Evolutionary conservation across 53 echinoderm and acorn worm species (phyloP).

Genomic region (Stichopus horrens): DNA sequence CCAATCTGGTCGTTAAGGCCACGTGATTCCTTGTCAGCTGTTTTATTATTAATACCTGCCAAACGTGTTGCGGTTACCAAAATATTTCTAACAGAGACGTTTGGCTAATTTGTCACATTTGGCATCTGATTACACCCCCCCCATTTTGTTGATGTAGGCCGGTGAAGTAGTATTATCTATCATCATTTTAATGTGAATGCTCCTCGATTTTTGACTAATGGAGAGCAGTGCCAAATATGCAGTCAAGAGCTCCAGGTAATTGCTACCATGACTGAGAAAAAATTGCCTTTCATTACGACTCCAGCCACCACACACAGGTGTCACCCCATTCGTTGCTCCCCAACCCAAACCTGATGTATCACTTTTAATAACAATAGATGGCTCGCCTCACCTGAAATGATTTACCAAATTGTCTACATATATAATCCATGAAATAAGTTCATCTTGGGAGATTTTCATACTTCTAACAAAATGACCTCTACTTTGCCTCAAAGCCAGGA

Average conservation of each 20-base stretch:
- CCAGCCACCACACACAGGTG: background rate
- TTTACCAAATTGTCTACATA: background rate
- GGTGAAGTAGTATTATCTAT: slow-evolving; percentile 9
- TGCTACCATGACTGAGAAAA: background rate
- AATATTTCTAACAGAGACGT: background rate
- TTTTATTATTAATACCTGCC: slow-evolving; percentile 49
- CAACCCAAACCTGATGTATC: slow-evolving; percentile 39
- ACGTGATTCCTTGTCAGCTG: slow-evolving; percentile 56
- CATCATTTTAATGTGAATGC: slow-evolving; percentile 45
- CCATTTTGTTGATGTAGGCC: slow-evolving; percentile 14
- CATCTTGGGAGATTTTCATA: background rate
- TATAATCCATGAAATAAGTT: background rate
- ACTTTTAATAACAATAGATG: slow-evolving; percentile 11
- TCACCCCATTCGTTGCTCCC: slow-evolving; percentile 9
- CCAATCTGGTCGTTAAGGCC: slow-evolving; percentile 54
- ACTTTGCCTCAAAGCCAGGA: background rate
- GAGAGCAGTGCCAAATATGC: slow-evolving; percentile 1
- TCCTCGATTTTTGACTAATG: slow-evolving; percentile 1
- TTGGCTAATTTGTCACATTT: slow-evolving; percentile 5
- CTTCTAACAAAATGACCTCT: slow-evolving; percentile 32
- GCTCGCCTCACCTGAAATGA: background rate
- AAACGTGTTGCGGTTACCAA: slow-evolving; percentile 52
- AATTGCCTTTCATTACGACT: background rate
- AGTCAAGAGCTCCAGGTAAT: slow-evolving; percentile 19
- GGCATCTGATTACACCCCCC: background rate